Conservation (phyloP, 2,888 invertebrate species). For the Conchocele bisecta region DNA sequence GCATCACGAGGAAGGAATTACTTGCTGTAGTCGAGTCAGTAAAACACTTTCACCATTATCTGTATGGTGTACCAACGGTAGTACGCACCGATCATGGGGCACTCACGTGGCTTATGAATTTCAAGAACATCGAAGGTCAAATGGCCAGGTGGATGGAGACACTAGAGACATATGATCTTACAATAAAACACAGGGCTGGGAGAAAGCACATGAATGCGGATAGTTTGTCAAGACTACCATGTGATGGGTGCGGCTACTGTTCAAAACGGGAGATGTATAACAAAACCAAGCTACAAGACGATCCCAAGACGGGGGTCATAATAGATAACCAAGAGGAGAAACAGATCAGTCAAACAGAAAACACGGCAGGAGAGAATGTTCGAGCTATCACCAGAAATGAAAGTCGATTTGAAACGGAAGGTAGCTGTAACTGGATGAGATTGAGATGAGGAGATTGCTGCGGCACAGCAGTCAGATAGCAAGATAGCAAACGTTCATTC, state of each 20-base stretch:
- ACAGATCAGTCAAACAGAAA: too few relatives aligned
- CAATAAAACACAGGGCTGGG: conserved; percentile 39
- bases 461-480: too few relatives aligned
- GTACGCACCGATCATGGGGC: conserved; percentile 48
- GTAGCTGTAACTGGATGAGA: too few relatives aligned
- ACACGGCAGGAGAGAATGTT: too few relatives aligned
- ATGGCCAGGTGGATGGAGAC: conserved; percentile 40
- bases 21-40: neutral
- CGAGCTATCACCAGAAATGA: too few relatives aligned
- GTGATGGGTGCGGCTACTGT: conserved; percentile 1
- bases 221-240: conserved; percentile 31
- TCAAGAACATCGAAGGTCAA: conserved; percentile 13
- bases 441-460: too few relatives aligned
- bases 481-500: too few relatives aligned
- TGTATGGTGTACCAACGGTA: conserved; percentile 34
- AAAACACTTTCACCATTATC: conserved; percentile 44
- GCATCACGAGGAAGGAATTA: conserved; percentile 44
- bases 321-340: too few relatives aligned
- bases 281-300: too few relatives aligned
- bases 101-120: conserved; percentile 38
- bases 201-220: conserved; percentile 45
- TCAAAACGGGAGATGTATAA: too few relatives aligned
- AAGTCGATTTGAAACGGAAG: too few relatives aligned
- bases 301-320: too few relatives aligned
- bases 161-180: conserved; percentile 28